Conservation (phyloP, 2,888 invertebrate species). For the Agelastica alni region DNA sequence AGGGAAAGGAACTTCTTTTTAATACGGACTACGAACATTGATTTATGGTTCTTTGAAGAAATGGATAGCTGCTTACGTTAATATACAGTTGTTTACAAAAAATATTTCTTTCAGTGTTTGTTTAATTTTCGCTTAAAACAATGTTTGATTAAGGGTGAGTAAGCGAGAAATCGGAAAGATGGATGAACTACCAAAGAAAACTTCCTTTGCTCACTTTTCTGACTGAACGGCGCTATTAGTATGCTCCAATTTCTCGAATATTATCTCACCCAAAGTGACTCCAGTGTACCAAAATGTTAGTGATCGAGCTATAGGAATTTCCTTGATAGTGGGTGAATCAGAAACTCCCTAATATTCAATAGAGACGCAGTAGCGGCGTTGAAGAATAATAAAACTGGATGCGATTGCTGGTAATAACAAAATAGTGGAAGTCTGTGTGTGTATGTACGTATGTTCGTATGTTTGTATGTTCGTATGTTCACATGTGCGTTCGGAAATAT, state of each 20-base stretch:
- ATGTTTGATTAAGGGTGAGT: no score
- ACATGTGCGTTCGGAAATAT: no score
- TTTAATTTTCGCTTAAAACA: no score
- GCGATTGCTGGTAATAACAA: not conserved
- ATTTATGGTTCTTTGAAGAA: no score
- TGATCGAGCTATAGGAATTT: not conserved
- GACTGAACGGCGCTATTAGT: not conserved
- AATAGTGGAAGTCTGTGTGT: not conserved
- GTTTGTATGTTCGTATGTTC: no score
- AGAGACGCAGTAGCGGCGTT: not conserved
- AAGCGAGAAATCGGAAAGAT: not conserved
- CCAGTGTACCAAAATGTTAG: not conserved
- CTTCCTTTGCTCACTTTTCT: not conserved
- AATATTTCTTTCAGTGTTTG: no score
- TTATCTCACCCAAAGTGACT: not conserved
- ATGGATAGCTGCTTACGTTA: no score
- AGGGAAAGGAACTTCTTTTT: no score
- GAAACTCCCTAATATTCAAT: not conserved
- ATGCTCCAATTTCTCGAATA: constrained; percentile 5
- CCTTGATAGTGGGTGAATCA: constrained; percentile 4
- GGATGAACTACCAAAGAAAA: not conserved
- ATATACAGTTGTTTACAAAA: no score
- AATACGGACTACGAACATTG: no score
- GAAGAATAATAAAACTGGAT: not conserved
- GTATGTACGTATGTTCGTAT: no score